Conservation (phyloP, 2,113 vertebrate species). For the Gobius niger region DNA sequence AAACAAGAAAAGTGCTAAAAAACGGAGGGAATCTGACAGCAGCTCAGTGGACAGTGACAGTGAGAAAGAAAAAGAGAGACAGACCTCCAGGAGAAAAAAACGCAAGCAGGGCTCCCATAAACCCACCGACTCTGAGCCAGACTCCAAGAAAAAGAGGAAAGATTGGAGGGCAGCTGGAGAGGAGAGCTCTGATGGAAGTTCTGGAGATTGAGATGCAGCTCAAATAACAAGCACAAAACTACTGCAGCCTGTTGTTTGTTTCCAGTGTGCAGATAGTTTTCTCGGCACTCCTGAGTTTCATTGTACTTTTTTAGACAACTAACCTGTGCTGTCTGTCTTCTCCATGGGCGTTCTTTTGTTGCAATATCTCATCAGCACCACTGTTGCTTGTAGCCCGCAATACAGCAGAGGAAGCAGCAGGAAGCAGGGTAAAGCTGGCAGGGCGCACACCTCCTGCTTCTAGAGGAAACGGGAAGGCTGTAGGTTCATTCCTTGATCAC, state of each 20-base stretch:
- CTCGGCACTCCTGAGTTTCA: constrained; percentile 25
- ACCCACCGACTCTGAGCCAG: constrained; percentile 48
- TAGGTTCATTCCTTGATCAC: constrained; percentile 37
- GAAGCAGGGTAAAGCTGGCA: constrained; percentile 25
- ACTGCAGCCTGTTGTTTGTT: constrained; percentile 22
- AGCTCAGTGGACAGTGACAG: constrained; percentile 55
- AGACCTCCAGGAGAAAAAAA: constrained; percentile 48
- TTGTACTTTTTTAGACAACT: constrained; percentile 42
- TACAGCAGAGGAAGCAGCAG: constrained; percentile 31
- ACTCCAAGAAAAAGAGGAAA: constrained; percentile 74
- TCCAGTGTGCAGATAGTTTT: constrained; percentile 25
- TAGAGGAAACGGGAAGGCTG: constrained; percentile 22
- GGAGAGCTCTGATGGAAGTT: constrained; percentile 85
- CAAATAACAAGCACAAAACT: constrained; percentile 31
- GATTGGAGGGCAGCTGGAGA: constrained; percentile 87
- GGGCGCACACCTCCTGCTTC: constrained; percentile 18
- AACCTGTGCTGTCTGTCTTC: constrained; percentile 30
- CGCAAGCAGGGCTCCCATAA: constrained; percentile 50
- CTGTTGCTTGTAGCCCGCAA: constrained; percentile 18
- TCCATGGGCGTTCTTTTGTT: constrained; percentile 29
- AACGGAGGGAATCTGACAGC: constrained; percentile 59
- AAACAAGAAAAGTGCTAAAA: constrained; percentile 73
- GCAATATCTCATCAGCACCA: constrained; percentile 45
- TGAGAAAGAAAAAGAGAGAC: constrained; percentile 28
- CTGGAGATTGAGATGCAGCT: constrained; percentile 74